These are phyloP conservation scores for Scomberomorus guttatus DNA, from an alignment of 2,797 vertebrate genomes.

Conservation along the genomic window DNA sequence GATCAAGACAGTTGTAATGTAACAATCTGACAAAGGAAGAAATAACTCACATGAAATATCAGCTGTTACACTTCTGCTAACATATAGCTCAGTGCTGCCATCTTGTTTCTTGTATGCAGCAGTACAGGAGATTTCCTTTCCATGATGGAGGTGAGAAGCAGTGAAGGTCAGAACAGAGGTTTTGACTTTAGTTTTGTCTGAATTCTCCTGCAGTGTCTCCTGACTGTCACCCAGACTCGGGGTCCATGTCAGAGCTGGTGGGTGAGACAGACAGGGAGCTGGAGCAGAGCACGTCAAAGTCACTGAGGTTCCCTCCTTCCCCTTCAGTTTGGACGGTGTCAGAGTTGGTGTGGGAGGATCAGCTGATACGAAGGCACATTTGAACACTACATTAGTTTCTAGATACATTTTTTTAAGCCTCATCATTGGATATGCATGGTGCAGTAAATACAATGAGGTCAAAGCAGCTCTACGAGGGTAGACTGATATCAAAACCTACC, in stretches of 20 bases:
- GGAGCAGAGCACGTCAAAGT: too few species aligned
- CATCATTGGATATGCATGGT: not conserved
- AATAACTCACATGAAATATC: slow-evolving; percentile 50
- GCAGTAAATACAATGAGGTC: not conserved
- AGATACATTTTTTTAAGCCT: not conserved
- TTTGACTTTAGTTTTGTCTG: slow-evolving; percentile 49
- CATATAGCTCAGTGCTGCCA: slow-evolving; percentile 1
- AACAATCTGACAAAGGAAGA: too few species aligned
- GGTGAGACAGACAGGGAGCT: too few species aligned
- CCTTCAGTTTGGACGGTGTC: slow-evolving; percentile 21
- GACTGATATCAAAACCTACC: slow-evolving; percentile 29
- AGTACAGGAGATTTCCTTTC: slow-evolving; percentile 56
- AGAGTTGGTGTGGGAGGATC: slow-evolving; percentile 21
- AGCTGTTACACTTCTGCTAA: too few species aligned
- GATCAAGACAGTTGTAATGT: too few species aligned
- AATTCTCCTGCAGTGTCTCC: slow-evolving; percentile 15
- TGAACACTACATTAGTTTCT: too few species aligned
- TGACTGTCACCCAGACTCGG: too few species aligned
- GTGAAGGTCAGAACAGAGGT: slow-evolving; percentile 64
- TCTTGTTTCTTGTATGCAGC: slow-evolving; percentile 52
- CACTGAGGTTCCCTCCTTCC: slow-evolving; percentile 49
- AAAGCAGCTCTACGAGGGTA: too few species aligned
- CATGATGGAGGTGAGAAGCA: slow-evolving; percentile 53
- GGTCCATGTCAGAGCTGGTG: too few species aligned
- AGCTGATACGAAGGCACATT: slow-evolving; percentile 28